Percentiles rank a stretch among this genome's conserved stretches.
phyloP scores from a whole-genome alignment of 2,888 invertebrate species.

The Chalcis sispes region DNA sequence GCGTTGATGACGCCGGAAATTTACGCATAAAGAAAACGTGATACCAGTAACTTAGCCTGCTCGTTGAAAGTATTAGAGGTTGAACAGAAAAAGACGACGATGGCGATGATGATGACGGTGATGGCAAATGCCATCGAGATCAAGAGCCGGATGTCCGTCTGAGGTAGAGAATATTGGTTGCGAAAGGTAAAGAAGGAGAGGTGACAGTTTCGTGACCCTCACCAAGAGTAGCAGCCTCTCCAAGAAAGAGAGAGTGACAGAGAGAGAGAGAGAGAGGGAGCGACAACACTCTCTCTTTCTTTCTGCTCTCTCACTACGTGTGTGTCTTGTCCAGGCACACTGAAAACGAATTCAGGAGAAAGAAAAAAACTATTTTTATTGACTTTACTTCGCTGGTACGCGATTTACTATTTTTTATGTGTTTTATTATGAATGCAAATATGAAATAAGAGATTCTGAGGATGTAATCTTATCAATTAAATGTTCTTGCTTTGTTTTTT shows the following conservation, averaged over 20 bases:
- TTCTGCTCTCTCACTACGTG: conserved; percentile 32
- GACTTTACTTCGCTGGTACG: conserved; percentile 17
- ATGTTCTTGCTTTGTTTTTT: neutral
- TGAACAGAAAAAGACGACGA: no score
- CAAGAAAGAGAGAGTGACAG: conserved; percentile 50
- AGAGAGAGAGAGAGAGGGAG: conserved; percentile 36
- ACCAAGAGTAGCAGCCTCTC: conserved; percentile 54
- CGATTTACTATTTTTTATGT: conserved; percentile 16
- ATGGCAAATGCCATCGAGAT: neutral
- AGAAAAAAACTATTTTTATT: conserved; percentile 42
- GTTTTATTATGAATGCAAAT: neutral
- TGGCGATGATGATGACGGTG: conserved; percentile 36
- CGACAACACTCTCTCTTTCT: conserved; percentile 52
- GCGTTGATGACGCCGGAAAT: neutral
- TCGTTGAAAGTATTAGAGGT: no score
- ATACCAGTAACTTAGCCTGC: conserved; percentile 51
- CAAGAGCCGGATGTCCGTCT: conserved; percentile 60
- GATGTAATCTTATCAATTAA: neutral
- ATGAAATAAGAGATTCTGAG: no score
- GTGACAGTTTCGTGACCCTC: conserved; percentile 59
- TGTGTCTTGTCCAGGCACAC: conserved; percentile 20
- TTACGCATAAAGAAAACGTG: conserved; percentile 3
- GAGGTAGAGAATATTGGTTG: conserved; percentile 52
- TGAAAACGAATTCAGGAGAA: neutral
- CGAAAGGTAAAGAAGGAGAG: conserved; percentile 54